These are phyloP conservation scores for Jacana jacana DNA, from an alignment of 2,113 vertebrate genomes.

Conservation along the genomic window DNA sequence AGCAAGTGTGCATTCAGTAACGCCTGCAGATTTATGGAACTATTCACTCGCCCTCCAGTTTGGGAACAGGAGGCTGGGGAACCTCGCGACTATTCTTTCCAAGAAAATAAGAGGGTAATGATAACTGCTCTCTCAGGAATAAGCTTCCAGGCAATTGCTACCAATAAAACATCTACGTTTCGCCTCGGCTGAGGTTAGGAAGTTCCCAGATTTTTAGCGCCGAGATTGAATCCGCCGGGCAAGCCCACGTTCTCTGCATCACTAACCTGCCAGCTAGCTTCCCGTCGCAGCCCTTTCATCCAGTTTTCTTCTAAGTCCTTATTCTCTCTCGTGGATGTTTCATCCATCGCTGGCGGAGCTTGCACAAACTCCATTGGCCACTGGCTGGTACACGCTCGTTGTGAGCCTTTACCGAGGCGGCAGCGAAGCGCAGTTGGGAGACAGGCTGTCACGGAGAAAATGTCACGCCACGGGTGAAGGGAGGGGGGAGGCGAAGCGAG, in stretches of 20 bases:
- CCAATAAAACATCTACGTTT: slow-evolving; percentile 7
- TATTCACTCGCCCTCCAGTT: slow-evolving; percentile 36
- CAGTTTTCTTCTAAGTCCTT: slow-evolving; percentile 77
- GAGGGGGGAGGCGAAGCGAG: slow-evolving; percentile 59
- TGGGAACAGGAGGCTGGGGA: slow-evolving; percentile 38
- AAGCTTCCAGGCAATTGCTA: slow-evolving; percentile 28
- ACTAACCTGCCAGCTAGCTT: slow-evolving; percentile 79
- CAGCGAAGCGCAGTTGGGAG: slow-evolving; percentile 76
- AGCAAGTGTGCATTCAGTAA: slow-evolving; percentile 64
- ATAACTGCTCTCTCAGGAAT: background rate
- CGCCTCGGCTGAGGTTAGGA: background rate
- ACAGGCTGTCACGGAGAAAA: slow-evolving; percentile 84
- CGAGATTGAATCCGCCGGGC: background rate
- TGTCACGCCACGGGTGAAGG: slow-evolving; percentile 78
- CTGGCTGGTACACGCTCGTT: slow-evolving; percentile 79
- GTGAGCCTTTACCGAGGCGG: slow-evolving; percentile 80
- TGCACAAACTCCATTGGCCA: slow-evolving; percentile 69
- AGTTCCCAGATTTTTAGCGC: slow-evolving; percentile 42
- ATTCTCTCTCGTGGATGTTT: slow-evolving; percentile 70
- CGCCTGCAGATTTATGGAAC: slow-evolving; percentile 61
- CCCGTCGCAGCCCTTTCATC: slow-evolving; percentile 74
- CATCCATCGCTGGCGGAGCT: slow-evolving; percentile 75
- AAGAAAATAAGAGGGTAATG: slow-evolving; percentile 59
- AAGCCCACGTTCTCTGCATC: slow-evolving; percentile 40
- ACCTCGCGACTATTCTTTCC: slow-evolving; percentile 44